Base-by-base conservation (phyloP, 1,140 invertebrate species). In the Scaptomyza hsui region DNA sequence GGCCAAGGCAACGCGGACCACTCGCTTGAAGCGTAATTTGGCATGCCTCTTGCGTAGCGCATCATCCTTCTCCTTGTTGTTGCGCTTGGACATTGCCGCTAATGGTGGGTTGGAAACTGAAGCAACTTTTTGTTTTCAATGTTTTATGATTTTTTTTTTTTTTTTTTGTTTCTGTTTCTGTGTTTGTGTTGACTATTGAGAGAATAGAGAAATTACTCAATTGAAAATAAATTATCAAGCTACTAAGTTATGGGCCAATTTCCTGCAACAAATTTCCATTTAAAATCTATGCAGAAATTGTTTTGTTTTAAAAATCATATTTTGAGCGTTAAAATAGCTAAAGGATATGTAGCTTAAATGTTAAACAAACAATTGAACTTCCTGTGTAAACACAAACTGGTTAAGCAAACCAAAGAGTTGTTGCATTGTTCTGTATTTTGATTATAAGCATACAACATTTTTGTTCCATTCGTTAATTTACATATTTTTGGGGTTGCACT, bases 21-120 rank as follows among this genome's bases (percentile, higher is more conserved):
- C 21, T 51, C 63, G 62, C 51, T 74, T 72, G 47, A 90, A 88
- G 0, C 88, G 78, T 49, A 60, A 2, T 13, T 51, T 68, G 0
- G 67, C 73, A 0, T 24, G 32, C 45, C 72, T 77, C 37, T 37
- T 72, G 3, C 52, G 51, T 3, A 56, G 47, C 4, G 1, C 4
- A 2, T 76, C 76, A 15, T 71, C 65, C 15, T 29, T 64, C 6
- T 72, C 74, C 19, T 72, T 73, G n/a, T 37, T 60, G 15, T 37
- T 59, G 24, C 78, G 72, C 19, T 81, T 81, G 5, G 60, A 56
- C 62, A 68, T 67, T 39, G 29, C 7, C 26, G 26, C 26, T 29
- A 29, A 9, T 29, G 7, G 6, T 29, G 26, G 2, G 1, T 9
- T 9, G 26, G 5, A 29, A 29, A 9, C 6, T 29, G 26, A 2